phyloP scores from a whole-genome alignment of 2,113 vertebrate genomes.

The rabbit (Oryctolagus cuniculus) region DNA sequence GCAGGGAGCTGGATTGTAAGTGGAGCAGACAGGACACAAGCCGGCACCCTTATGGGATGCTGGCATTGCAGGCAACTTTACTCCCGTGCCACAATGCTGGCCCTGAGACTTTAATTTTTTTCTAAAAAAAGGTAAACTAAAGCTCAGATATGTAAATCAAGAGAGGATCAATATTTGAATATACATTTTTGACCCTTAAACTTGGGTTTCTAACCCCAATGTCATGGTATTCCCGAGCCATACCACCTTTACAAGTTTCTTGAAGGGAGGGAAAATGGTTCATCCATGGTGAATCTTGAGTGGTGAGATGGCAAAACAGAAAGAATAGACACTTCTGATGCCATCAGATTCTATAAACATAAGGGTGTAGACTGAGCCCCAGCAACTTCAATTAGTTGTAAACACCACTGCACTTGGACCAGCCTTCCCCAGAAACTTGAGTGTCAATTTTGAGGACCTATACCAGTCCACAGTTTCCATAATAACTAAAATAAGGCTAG shows the following conservation, averaged over 20 bases:
- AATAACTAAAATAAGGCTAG: neutral
- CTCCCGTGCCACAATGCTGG: too few species aligned
- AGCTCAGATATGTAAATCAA: neutral
- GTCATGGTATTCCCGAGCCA: neutral
- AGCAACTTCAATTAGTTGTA: neutral
- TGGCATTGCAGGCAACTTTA: too few species aligned
- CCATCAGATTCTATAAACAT: neutral
- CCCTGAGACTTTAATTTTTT: too few species aligned
- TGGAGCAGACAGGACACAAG: too few species aligned
- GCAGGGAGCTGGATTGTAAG: too few species aligned
- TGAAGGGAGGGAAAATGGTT: neutral
- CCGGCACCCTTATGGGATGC: too few species aligned
- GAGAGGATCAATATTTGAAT: neutral
- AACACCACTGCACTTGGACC: too few species aligned
- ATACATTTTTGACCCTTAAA: neutral
- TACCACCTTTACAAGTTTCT: neutral
- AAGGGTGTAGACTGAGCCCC: neutral
- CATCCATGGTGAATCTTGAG: neutral
- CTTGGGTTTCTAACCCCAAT: neutral
- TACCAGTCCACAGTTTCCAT: slow-evolving; percentile 36
- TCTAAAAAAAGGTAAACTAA: neutral
- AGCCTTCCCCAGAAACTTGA: neutral
- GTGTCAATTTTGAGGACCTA: neutral
- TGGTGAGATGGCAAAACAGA: neutral
- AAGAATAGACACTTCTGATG: neutral